Base-by-base conservation (phyloP, 2,888 invertebrate genomes). In the Emmelina monodactyla region DNA sequence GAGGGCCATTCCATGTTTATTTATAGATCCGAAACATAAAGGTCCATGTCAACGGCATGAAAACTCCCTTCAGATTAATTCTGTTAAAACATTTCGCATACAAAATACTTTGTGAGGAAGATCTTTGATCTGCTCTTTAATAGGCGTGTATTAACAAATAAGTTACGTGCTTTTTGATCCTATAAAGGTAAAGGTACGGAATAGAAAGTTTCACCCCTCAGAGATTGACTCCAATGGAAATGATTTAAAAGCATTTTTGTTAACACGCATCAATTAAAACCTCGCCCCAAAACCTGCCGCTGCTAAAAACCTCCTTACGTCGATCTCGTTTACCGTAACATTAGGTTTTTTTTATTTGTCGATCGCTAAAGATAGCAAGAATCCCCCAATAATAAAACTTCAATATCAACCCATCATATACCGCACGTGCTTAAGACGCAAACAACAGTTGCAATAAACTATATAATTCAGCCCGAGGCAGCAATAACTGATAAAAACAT, bases 1-100 rank as follows among this genome's bases (percentile, higher is more conserved):
- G 62, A 67, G 62, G 64, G 67, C 73, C 65, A 72, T 78, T 78
- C 73, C 76, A 72, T 65, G 64, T 65, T 63, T 72, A 73, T 75
- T 71, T 75, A 73, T 66, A 66, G 66, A 54, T 50, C n/a, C n/a
- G 51, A 54, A 57, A 51, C 51, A 55, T 57, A 59, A n/a, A n/a
- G n/a, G n/a, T n/a, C n/a, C 58, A 55, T 71, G 69, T 72, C 73
- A 69, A 63, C 66, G 58, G 40, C 45, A 52, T 43, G 46, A 51
- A 51, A 46, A 39, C 58, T 71, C 75, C 73, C 71, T 44, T 48
- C 44, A 64, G 75, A 68, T 70, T 76, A 71, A 79, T 78, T 76
- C 67, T 42, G 65, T 57, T 73, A 70, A 72, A 68, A 67, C 64
- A 69, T 66, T 68, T 59, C 50, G 48, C 47, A 54, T 56, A 57